Conservation (phyloP, 1,140 invertebrate genomes). For the Ips nitidus region DNA sequence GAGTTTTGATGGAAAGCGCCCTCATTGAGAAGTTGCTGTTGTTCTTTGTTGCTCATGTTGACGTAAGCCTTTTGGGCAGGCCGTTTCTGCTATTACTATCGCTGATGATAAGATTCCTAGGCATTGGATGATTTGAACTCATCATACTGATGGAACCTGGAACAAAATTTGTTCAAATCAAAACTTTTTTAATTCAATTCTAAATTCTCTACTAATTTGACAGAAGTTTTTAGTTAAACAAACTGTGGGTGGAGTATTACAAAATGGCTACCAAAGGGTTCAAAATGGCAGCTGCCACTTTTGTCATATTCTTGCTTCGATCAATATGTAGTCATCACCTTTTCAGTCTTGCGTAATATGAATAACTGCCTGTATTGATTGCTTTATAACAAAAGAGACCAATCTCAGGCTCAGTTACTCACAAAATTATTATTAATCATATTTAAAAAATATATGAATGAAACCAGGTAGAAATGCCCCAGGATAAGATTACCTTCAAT, state of each 20-base stretch:
- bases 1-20: conserved; percentile 46
- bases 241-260: not conserved
- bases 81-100: conserved; percentile 2
- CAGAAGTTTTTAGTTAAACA: too few relatives aligned
- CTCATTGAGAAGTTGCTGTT: conserved; percentile 43
- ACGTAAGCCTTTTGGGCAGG: conserved; percentile 30
- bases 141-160: conserved; percentile 23
- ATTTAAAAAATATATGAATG: conserved; percentile 35
- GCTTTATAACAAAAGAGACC: conserved; percentile 26
- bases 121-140: conserved; percentile 7
- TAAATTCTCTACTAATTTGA: too few relatives aligned
- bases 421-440: conserved; percentile 39
- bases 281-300: conserved; percentile 9
- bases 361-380: conserved; percentile 30
- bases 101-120: conserved; percentile 12
- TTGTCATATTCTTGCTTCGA: conserved; percentile 12
- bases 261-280: conserved; percentile 8
- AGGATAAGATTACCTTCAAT: conserved; percentile 38
- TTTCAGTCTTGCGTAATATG: conserved; percentile 18
- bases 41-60: conserved; percentile 43
- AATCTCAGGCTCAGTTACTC: conserved; percentile 12
- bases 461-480: conserved; percentile 38
- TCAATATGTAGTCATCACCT: conserved; percentile 34
- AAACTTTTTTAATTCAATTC: too few relatives aligned
- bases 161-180: conserved; percentile 6